Conservation (phyloP, 2,888 invertebrate genomes). For the Caenorhabditis sp. region DNA sequence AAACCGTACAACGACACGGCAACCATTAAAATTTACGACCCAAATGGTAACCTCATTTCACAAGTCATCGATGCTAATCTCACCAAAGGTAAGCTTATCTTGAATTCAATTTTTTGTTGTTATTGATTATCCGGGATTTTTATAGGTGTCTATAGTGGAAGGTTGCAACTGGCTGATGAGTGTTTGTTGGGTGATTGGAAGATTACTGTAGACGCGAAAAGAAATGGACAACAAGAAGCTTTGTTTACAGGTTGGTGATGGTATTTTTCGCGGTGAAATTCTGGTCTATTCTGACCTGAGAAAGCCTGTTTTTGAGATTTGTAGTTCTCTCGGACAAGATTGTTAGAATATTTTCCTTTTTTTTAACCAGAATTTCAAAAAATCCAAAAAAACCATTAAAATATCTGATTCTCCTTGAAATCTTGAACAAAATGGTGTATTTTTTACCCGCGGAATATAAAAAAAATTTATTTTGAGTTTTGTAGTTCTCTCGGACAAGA, state of each 20-base stretch:
- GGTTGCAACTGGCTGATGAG: constrained; percentile 70
- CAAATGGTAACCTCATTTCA: constrained; percentile 70
- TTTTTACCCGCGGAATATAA: too few relatives aligned
- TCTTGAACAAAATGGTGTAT: neutral
- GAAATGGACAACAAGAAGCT: neutral
- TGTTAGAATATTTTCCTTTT: neutral
- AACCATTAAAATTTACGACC: constrained; percentile 76
- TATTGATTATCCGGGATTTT: too few relatives aligned
- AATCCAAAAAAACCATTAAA: too few relatives aligned
- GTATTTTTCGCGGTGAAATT: neutral
- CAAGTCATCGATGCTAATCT: constrained; percentile 66
- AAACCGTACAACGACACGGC: constrained; percentile 78
- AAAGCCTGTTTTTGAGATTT: neutral
- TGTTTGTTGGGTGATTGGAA: constrained; percentile 72
- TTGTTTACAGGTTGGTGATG: neutral
- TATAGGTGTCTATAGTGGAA: constrained; percentile 70
- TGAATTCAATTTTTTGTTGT: neutral
- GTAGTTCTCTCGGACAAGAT: neutral
- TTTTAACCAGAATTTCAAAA: too few relatives aligned
- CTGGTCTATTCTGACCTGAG: neutral
- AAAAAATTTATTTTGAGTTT: too few relatives aligned
- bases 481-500: too few relatives aligned
- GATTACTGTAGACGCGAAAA: constrained; percentile 80
- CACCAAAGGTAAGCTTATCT: constrained; percentile 58
- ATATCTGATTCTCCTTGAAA: constrained; percentile 74